These are phyloP conservation scores for Hirtodrosophila trivittata DNA, from an alignment of 2,888 invertebrate genomes.

Conservation along the genomic window DNA sequence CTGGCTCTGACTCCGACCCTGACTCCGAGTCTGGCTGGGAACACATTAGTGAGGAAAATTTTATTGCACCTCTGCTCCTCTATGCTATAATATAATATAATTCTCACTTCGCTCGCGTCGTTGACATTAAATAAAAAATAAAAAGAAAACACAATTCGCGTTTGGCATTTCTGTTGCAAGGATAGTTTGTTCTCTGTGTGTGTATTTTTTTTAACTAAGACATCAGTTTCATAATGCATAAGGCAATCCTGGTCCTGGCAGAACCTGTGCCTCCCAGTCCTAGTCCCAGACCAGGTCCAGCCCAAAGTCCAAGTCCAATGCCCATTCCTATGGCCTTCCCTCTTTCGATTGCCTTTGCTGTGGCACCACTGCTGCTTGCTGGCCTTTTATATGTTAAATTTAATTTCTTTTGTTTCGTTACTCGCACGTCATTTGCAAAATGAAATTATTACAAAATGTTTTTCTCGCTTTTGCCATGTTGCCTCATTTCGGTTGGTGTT, in stretches of 20 bases:
- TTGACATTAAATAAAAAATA: slow-evolving; percentile 68
- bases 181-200: slow-evolving; percentile 59
- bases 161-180: slow-evolving; percentile 49
- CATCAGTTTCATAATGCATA: slow-evolving; percentile 74
- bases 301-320: no score
- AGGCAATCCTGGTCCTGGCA: slow-evolving; percentile 64
- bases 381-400: slow-evolving; percentile 71
- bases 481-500: slow-evolving; percentile 48
- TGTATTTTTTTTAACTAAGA: slow-evolving; percentile 38
- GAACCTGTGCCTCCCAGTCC: slow-evolving; percentile 5
- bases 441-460: slow-evolving; percentile 81
- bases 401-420: slow-evolving; percentile 81
- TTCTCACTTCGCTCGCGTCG: slow-evolving; percentile 51
- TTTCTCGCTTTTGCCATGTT: slow-evolving; percentile 41
- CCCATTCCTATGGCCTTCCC: slow-evolving; percentile 18
- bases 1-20: slow-evolving; percentile 30
- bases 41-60: slow-evolving; percentile 77
- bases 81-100: slow-evolving; percentile 61
- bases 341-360: slow-evolving; percentile 3
- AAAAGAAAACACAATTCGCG: slow-evolving; percentile 51
- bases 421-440: slow-evolving; percentile 82
- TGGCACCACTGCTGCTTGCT: neutral
- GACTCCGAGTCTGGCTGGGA: slow-evolving; percentile 17
- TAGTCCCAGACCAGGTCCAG: neutral
- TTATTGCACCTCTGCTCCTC: slow-evolving; percentile 80